Percentiles rank a stretch among this genome's conserved stretches.
These are phyloP conservation scores for Onychostruthus taczanowskii DNA, from an alignment of 2,113 vertebrate genomes.

Conservation along the genomic window DNA sequence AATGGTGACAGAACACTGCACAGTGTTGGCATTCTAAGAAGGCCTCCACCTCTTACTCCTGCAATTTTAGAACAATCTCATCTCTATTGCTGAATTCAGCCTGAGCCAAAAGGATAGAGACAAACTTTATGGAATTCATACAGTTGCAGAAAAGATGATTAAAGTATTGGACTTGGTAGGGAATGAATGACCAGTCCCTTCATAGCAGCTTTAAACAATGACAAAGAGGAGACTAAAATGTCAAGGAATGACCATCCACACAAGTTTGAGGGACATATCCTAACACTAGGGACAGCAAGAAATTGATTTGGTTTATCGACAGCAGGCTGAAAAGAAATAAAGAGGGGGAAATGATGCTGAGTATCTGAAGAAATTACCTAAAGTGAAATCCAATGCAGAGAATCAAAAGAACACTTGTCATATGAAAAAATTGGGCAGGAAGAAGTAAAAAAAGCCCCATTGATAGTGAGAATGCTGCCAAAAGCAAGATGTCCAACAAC, in stretches of 20 bases:
- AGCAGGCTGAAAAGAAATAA: slow-evolving; percentile 5
- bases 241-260: neutral
- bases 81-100: neutral
- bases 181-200: neutral
- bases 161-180: neutral
- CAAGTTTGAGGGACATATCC: neutral
- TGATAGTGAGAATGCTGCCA: neutral
- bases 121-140: neutral
- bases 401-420: neutral
- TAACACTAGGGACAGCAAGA: neutral
- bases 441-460: neutral
- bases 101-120: neutral
- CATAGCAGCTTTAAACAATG: neutral
- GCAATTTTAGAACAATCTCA: neutral
- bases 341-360: neutral
- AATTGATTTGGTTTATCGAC: slow-evolving; percentile 24
- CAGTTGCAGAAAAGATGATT: neutral
- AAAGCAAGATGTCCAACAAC: neutral
- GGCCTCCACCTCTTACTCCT: neutral
- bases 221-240: neutral
- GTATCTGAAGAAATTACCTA: slow-evolving; percentile 13
- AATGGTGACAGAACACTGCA: neutral
- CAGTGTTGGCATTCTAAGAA: neutral
- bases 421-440: neutral
- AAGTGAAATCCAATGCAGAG: slow-evolving; percentile 47